Conservation (phyloP, 1,140 invertebrate species). For the Trichogramma pretiosum region DNA sequence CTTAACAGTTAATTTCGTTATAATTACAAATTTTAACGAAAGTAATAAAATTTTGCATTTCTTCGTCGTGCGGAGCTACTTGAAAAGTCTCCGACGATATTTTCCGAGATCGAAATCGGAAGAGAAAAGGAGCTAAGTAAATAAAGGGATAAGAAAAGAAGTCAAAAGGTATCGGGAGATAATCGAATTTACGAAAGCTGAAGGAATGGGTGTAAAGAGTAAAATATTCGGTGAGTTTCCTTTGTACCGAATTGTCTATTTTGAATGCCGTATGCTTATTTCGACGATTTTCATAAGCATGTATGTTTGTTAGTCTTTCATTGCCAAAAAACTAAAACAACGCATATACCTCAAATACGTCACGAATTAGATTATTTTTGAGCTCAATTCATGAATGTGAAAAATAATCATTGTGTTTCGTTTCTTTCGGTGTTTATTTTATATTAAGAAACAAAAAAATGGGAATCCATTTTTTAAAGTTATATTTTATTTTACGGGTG, state of each 20-base stretch:
- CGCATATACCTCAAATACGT: background rate
- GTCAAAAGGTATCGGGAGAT: too few species aligned
- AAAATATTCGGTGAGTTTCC: constrained; percentile 16
- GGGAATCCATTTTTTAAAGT: too few species aligned
- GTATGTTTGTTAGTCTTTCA: background rate
- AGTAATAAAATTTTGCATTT: background rate
- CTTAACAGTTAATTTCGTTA: background rate
- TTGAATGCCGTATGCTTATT: too few species aligned
- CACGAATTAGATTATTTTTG: background rate
- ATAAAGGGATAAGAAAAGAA: background rate
- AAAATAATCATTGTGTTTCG: background rate
- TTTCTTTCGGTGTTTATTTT: too few species aligned
- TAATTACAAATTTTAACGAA: background rate
- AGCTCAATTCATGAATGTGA: background rate
- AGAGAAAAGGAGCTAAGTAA: background rate
- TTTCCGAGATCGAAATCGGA: background rate
- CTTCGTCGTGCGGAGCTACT: background rate
- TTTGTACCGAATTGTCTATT: too few species aligned
- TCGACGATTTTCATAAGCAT: background rate
- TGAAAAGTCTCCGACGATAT: background rate
- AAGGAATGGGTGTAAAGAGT: constrained; percentile 6
- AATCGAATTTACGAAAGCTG: too few species aligned
- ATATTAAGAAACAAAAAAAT: too few species aligned
- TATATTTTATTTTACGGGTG: too few species aligned
- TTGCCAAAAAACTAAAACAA: background rate